Base-by-base conservation (phyloP, 2,113 vertebrate genomes). In the Nematolebias whitei region DNA sequence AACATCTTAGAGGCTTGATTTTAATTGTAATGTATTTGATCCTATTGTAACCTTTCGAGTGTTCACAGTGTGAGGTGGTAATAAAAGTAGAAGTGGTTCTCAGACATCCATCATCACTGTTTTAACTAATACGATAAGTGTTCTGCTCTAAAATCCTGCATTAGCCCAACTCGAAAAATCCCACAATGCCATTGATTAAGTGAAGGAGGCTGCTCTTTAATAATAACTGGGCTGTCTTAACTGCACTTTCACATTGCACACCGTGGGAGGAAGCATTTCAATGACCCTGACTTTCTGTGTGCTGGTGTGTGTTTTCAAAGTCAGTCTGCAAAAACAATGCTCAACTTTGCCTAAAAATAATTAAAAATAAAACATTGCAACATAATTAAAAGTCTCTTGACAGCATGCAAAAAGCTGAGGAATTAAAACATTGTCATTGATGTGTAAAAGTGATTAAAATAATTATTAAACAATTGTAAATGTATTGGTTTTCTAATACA, bases 161-260 rank as follows among this genome's bases (percentile, higher is more conserved):
- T 73, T 72, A 72, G 41, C 59, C 29, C 3, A 65, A 20, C 51
- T 69, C 15, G n/a, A 60, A 50, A 71, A 70, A 55, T 20, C 72
- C 44, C 45, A 73, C 49, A 80, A 78, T 73, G 6, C 52, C 63
- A 68, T 16, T 85, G 56, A 80, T 74, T 77, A 71, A 68, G 14
- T 77, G 45, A 59, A 62, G 44, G 51, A 73, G 48, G 23, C 14
- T 40, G 12, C 55, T 74, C 6, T 55, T 60, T 53, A 22, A 62
- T 64, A 67, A 49, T 24, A 49, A 22, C 44, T 18, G 43, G 57
- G 4, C 23, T 12, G 15, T 55, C 23, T 63, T 38, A 67, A 26
- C 26, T 22, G 5, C 13, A 51, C 50, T 16, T 54, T 63, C 13
- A 63, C 2, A 5, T 38, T 38, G 13, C 38, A 48, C 23, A 52